Evolutionary conservation across 1,140 invertebrate species (phyloP), one percentile per base, ranked within the genome.

Genomic region (Phocides pigmalion): DNA sequence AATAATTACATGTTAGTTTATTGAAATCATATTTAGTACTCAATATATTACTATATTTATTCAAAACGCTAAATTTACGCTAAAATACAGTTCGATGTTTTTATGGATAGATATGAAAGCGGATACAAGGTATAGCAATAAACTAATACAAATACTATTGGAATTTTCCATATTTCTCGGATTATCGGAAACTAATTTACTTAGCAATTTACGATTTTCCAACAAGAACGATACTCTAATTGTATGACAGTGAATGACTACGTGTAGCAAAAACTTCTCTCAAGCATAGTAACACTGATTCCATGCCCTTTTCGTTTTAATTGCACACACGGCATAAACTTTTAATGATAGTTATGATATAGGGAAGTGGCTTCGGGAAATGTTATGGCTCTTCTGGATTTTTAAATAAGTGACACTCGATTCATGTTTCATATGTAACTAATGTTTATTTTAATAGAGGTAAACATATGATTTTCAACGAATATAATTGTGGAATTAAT

Each of bases 281-380:
- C 1, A n/a, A 25, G 39, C 16, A 56, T 41, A 56, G 42, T 41
- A 56, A 41, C 37, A 56, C 16, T 20, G 20, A 42, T 46, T 41
- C 51, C 20, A 19, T 25, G 37, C 19, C 16, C 37, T 22, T 20
- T n/a, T 37, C 41, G 37, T 41, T 56, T 56, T 56, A 56, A 56
- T 56, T 56, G 51, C 37, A 42, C 37, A 35, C 20, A 42, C 19
- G 51, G 25, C 37, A 51, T 51, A 51, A 56, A 56, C 51, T 56
- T 56, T 56, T 56, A 56, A 56, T 56, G 51, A 56, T 25, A 12
- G 17, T 19, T 39, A n/a, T 42, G 35, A 25, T 54, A 50, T 8
- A 35, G 25, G 47, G 32, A 54, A 54, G 51, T 22, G 35, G 19
- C 51, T 42, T 37, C 37, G 35, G n/a, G 16, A 42, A 54, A 25